Conservation (phyloP, 1,140 invertebrate genomes). For the Vanessa atalanta region DNA sequence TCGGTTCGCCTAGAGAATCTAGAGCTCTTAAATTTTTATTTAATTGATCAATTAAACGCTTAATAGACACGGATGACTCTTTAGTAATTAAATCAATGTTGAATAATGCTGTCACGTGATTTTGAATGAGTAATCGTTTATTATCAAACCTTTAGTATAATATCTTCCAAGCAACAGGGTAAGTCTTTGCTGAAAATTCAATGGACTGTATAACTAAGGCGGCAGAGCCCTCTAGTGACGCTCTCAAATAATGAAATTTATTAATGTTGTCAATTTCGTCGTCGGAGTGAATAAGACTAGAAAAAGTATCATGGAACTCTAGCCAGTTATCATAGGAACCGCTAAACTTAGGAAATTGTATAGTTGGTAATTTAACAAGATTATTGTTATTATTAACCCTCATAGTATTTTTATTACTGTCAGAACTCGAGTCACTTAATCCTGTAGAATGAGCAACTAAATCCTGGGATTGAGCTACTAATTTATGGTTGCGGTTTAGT, state of each 20-base stretch:
- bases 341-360: constrained; percentile 29
- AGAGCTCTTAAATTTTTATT: too few relatives aligned
- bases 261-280: constrained; percentile 36
- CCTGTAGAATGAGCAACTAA: too few relatives aligned
- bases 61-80: too few relatives aligned
- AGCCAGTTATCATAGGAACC: constrained; percentile 30
- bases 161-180: constrained; percentile 44
- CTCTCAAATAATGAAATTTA: constrained; percentile 43
- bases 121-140: constrained; percentile 38
- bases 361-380: constrained; percentile 34
- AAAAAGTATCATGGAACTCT: constrained; percentile 35
- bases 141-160: constrained; percentile 45
- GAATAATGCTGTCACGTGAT: constrained; percentile 25
- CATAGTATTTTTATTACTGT: too few relatives aligned
- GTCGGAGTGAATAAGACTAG: constrained; percentile 34
- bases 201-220: constrained; percentile 33
- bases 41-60: too few relatives aligned
- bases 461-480: too few relatives aligned
- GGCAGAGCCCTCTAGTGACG: constrained; percentile 37
- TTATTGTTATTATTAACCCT: too few relatives aligned
- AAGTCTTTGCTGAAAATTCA: constrained; percentile 35
- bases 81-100: constrained; percentile 8
- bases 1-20: too few relatives aligned
- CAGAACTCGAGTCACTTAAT: too few relatives aligned
- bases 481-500: too few relatives aligned